Evolutionary conservation across 1,140 invertebrate genomes (phyloP), one percentile per base, ranked within the genome.

Genomic region (Anastrepha ludens): DNA sequence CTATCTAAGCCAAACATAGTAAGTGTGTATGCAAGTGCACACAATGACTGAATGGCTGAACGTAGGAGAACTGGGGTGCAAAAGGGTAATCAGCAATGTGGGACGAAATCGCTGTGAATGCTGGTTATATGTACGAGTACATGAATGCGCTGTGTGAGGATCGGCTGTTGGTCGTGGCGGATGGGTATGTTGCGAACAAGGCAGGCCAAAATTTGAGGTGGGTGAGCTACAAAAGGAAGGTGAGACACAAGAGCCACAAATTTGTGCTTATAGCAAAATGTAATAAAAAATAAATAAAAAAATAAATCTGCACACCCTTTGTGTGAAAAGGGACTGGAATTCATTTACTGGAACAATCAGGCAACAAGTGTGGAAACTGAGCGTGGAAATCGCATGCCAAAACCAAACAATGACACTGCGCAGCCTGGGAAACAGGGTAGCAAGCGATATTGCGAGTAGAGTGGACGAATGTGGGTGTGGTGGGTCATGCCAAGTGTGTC

Each of bases 111-210:
- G 41, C 67, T 47, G 11, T 15, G 15, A 13, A 15, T 5, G 67
- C 67, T 74, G 67, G 17, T 17, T 13, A 44, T 44, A 39, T 67
- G 67, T 70, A 70, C 50, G 44, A 20, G 13, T 17, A 17, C 8
- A 47, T 50, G 60, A 5, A 15, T 47, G 41, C 20, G 44, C 13
- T 78, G 6, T 62, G 1, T 81, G 74, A 81, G 74, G 74, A 81
- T 81, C 74, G 47, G 13, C 41, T 55, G 74, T 81, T 58, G 9
- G 74, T 41, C 74, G n/a, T 81, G 74, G 74, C 74, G 74, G 74
- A 81, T 81, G 74, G 74, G 74, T 81, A 47, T 81, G 74, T 44
- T 81, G n/a, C 74, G 50, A 81, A 81, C 47, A 81, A 50, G 44
- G 44, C 50, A 17, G 47, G 11, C 8, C n/a, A 55, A 55, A 9